Evolutionary conservation across 92 coral and sea anemone species (phyloP).

Genomic region (Parazoanthus atlanticus): DNA sequence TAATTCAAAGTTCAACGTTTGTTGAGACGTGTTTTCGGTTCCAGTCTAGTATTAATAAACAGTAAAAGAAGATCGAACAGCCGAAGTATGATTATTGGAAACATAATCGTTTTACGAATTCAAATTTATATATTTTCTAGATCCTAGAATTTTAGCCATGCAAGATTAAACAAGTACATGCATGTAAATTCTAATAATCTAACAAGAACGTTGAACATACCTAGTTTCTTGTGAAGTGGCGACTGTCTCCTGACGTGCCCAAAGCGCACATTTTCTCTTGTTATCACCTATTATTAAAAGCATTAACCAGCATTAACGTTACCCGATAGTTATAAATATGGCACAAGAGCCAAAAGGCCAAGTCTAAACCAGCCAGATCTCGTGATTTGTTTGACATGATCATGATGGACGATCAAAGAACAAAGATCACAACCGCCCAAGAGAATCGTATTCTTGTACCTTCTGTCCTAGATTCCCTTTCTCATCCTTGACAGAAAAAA

Average conservation of each 20-base stretch:
- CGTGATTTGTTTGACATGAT: neutral
- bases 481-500: slow-evolving; percentile 21
- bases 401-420: slow-evolving; percentile 28
- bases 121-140: neutral
- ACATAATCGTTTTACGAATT: neutral
- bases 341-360: neutral
- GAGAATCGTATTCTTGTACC: neutral
- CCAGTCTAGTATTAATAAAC: neutral
- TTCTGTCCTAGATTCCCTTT: slow-evolving; percentile 34
- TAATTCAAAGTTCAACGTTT: neutral
- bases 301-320: neutral
- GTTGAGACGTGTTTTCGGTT: neutral
- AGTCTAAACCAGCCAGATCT: neutral
- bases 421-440: slow-evolving; percentile 24
- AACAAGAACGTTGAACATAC: neutral
- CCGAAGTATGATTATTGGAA: neutral
- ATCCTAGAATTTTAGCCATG: neutral
- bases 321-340: neutral
- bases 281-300: slow-evolving; percentile 28
- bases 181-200: neutral
- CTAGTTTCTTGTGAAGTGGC: slow-evolving; percentile 44
- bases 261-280: slow-evolving; percentile 35
- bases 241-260: slow-evolving; percentile 42
- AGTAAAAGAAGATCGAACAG: too few species aligned
- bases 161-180: neutral